Evolutionary conservation across 2,888 invertebrate genomes (phyloP), one percentile per base, ranked within the genome.

Genomic region (Lasioglossum lativentre): DNA sequence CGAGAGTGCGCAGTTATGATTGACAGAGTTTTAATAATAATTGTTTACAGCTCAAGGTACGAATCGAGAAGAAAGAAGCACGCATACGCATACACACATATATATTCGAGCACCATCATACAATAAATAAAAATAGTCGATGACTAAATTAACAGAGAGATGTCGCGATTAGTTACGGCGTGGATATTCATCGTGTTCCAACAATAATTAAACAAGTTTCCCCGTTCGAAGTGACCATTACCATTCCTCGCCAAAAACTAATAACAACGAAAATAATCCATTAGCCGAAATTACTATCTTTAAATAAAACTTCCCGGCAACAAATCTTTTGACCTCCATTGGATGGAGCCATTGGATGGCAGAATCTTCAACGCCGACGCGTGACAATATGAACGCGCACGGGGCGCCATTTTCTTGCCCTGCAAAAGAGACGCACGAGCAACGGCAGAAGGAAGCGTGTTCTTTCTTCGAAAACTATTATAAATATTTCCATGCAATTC

Each of bases 401-500:
- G 59, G 1, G 59, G 1, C 59, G 16, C 30, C 59, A 16, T 63
- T 63, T 63, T 63, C 59, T 63, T 63, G 2, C 5, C 16, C 16
- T 16, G 59, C 27, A 63, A 63, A 30, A 27, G n/a, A 63, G 59
- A 30, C 59, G 27, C 6, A 2, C 16, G 16, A 27, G 14, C 27
- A n/a, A 27, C n/a, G 16, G 59, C n/a, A n/a, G n/a, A n/a, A n/a
- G 3, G 5, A 59, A 14, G 16, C 27, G 6, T 30, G 59, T 30
- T 63, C 59, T 16, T 63, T 63, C 59, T 27, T 16, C 16, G 59
- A 16, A 63, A 27, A 63, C 27, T 63, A 27, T 63, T n/a, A 27
- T 63, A 63, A 63, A 63, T 63, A 63, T 63, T 63, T 63, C 59
- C 59, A 30, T 63, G 59, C 59, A 16, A 30, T 63, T 16, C 27